Evolutionary conservation across 2,888 invertebrate genomes (phyloP).

Genomic region (Incurvaria masculella): DNA sequence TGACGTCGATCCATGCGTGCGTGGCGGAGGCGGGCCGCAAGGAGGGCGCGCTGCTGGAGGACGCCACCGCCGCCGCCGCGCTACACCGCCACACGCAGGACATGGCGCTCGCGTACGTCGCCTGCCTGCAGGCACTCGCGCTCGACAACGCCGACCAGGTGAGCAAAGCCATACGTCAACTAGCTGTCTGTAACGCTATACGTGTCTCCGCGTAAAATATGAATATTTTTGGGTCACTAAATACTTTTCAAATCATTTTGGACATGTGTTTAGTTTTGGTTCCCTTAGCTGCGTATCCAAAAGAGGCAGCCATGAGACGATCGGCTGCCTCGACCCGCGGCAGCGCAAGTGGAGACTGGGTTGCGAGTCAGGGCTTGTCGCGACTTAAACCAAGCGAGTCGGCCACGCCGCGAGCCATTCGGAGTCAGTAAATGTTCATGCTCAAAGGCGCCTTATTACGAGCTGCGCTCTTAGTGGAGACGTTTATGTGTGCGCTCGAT

Average conservation of each 20-base stretch:
- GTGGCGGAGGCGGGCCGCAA: slow-evolving; percentile 34
- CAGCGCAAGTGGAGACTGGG: too few species aligned
- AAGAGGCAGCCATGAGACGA: too few species aligned
- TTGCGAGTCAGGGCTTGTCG: slow-evolving; percentile 6
- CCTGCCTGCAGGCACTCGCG: slow-evolving; percentile 71
- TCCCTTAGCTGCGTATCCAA: not conserved
- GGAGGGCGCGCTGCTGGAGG: slow-evolving; percentile 38
- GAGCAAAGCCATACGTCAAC: slow-evolving; percentile 1
- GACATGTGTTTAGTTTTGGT: not conserved
- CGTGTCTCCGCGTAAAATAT: too few species aligned
- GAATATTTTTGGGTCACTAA: too few species aligned
- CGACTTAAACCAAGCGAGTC: slow-evolving; percentile 7
- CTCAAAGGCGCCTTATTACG: slow-evolving; percentile 8
- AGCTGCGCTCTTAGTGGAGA: slow-evolving; percentile 5
- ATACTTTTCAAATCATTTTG: too few species aligned
- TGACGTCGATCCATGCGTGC: slow-evolving; percentile 43
- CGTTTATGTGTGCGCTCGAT: slow-evolving; percentile 3
- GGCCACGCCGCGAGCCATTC: slow-evolving; percentile 3
- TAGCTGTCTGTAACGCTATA: too few species aligned
- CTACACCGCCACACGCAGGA: slow-evolving; percentile 53
- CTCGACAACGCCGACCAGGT: slow-evolving; percentile 65
- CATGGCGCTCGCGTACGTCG: slow-evolving; percentile 60
- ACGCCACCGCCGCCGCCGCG: slow-evolving; percentile 29
- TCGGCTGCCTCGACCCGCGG: too few species aligned
- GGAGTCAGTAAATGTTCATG: slow-evolving; percentile 3